Evolutionary conservation across 2,113 vertebrate species (phyloP).

Genomic region (Trogon melanurus): DNA sequence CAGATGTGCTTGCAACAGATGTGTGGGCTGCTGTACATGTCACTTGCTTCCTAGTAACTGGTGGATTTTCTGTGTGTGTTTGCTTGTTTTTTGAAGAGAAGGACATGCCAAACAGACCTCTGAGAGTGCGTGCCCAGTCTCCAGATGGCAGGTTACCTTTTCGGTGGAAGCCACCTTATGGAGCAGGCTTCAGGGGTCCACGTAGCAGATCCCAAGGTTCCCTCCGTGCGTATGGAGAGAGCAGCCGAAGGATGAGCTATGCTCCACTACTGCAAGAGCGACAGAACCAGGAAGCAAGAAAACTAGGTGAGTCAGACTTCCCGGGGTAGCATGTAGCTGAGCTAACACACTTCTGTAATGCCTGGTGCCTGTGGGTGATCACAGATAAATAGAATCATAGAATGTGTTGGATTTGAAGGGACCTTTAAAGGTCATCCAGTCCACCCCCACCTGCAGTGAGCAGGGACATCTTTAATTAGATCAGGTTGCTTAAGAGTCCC

Average conservation of each 20-base stretch:
- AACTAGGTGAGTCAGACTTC: conserved; percentile 81
- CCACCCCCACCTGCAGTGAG: too few species aligned
- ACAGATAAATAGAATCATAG: background rate
- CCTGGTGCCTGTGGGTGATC: background rate
- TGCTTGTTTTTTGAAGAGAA: conserved; percentile 77
- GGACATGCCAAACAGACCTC: conserved; percentile 76
- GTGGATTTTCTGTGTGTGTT: conserved; percentile 19
- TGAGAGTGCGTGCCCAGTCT: conserved; percentile 71
- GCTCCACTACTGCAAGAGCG: conserved; percentile 83
- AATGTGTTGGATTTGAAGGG: too few species aligned
- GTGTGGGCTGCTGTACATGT: fast-evolving
- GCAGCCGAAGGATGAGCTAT: conserved; percentile 78
- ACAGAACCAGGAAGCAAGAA: conserved; percentile 81
- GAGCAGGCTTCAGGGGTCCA: conserved; percentile 82
- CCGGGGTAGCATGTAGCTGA: background rate
- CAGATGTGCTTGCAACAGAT: background rate
- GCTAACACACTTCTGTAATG: background rate
- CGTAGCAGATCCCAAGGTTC: conserved; percentile 76
- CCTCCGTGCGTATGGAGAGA: conserved; percentile 78
- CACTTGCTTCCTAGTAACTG: background rate
- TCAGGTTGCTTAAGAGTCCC: too few species aligned
- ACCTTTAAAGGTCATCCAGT: too few species aligned
- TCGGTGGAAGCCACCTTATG: conserved; percentile 83
- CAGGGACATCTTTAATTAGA: too few species aligned
- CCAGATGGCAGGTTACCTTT: conserved; percentile 64